These are phyloP conservation scores for Potorous gilbertii DNA, from an alignment of 2,797 vertebrate species.

Conservation along the genomic window DNA sequence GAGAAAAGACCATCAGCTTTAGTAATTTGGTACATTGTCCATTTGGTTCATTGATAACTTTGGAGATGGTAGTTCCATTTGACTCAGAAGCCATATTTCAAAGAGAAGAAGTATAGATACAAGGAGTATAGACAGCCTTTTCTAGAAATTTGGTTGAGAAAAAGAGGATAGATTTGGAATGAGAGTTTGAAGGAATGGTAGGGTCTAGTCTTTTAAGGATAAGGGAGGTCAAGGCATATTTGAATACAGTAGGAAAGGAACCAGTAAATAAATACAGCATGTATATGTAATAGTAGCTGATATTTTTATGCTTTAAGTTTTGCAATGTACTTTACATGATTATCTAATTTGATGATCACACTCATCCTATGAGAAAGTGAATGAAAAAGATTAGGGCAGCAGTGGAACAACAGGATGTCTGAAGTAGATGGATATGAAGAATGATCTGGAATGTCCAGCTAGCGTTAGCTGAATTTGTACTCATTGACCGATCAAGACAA, in stretches of 20 bases:
- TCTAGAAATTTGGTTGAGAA: background rate
- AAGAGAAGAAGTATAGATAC: background rate
- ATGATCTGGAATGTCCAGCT: background rate
- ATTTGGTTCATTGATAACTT: background rate
- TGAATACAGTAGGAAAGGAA: background rate
- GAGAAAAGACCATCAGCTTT: background rate
- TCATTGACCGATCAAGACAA: background rate
- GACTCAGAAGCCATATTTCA: background rate
- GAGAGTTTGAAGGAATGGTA: background rate
- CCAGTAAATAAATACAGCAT: background rate
- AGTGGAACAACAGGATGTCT: background rate
- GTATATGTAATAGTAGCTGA: background rate
- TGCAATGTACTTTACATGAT: background rate
- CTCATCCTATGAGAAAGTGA: background rate
- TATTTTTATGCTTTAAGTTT: background rate
- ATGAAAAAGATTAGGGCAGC: background rate
- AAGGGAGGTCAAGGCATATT: background rate
- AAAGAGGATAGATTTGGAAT: background rate
- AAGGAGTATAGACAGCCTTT: background rate
- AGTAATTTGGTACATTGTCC: background rate
- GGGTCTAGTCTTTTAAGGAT: background rate
- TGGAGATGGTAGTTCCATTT: background rate
- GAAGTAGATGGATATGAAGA: background rate
- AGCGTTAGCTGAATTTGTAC: background rate
- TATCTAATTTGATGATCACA: background rate